A percentile compares a stretch with the other conserved stretches of the same genome.
These are phyloP conservation scores for Picus viridis DNA, from an alignment of 2,797 vertebrate species.

Conservation along the genomic window DNA sequence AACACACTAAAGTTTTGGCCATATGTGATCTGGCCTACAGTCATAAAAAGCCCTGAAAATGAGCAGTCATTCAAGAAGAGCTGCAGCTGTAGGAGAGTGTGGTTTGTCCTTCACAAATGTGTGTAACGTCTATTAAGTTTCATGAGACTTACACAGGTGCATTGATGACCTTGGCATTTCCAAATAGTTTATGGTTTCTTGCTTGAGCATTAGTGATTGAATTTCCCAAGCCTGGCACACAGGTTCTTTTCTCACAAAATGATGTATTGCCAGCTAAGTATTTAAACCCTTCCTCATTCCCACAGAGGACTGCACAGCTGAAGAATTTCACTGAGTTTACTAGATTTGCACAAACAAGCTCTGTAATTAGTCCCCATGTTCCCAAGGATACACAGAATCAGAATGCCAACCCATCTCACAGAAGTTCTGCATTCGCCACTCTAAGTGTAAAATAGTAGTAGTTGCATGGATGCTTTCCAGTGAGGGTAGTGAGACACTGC, in stretches of 20 bases:
- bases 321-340: background rate
- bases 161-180: background rate
- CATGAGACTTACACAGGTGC: background rate
- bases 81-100: background rate
- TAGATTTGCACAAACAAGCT: background rate
- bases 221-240: background rate
- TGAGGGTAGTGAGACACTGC: too few relatives aligned
- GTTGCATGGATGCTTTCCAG: background rate
- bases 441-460: background rate
- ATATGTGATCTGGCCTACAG: background rate
- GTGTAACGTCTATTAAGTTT: background rate
- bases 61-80: background rate
- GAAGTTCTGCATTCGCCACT: background rate
- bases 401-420: background rate
- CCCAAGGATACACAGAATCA: background rate
- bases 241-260: background rate
- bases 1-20: background rate
- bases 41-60: background rate
- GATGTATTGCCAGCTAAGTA: background rate
- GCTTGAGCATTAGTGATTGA: background rate
- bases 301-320: background rate
- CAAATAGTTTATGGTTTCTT: background rate
- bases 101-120: background rate
- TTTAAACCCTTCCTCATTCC: background rate
- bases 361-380: background rate